Percentiles rank a stretch among this genome's conserved stretches.
Conservation (phyloP, 2,113 vertebrate species). For the Tragulus kanchil region DNA sequence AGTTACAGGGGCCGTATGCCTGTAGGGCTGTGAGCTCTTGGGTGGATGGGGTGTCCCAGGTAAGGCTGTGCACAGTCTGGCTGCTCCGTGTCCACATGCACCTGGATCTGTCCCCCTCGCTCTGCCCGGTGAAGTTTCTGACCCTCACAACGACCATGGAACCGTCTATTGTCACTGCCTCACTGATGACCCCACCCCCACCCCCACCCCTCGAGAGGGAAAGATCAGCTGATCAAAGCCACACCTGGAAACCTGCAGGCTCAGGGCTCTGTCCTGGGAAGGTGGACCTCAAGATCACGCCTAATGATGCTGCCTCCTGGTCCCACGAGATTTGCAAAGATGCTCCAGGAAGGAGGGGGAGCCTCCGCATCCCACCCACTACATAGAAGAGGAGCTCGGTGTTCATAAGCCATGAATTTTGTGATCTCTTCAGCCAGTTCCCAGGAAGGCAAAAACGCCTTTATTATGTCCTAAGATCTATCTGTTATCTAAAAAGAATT, state of each 20-base stretch:
- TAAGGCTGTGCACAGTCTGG: accelerated
- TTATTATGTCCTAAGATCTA: neutral
- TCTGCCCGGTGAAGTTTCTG: accelerated
- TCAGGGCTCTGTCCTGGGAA: too few relatives aligned
- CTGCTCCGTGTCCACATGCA: accelerated
- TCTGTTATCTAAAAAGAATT: too few relatives aligned
- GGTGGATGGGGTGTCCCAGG: neutral
- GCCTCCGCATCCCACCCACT: neutral
- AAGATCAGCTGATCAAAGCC: neutral
- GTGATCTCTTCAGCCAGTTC: neutral
- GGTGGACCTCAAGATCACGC: accelerated
- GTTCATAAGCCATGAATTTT: accelerated
- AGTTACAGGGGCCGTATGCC: neutral
- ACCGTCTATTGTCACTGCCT: accelerated
- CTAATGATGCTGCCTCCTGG: neutral
- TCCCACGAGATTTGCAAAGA: neutral
- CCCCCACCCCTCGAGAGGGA: neutral
- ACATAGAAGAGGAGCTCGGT: neutral
- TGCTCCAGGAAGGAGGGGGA: neutral
- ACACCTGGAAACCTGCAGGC: neutral
- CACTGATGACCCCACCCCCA: neutral
- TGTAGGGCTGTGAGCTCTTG: neutral
- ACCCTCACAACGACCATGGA: accelerated
- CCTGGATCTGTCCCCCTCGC: accelerated
- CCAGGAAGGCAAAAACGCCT: too few relatives aligned